phyloP scores from a whole-genome alignment of 2,888 invertebrate genomes.

The Rhingia rostrata region DNA sequence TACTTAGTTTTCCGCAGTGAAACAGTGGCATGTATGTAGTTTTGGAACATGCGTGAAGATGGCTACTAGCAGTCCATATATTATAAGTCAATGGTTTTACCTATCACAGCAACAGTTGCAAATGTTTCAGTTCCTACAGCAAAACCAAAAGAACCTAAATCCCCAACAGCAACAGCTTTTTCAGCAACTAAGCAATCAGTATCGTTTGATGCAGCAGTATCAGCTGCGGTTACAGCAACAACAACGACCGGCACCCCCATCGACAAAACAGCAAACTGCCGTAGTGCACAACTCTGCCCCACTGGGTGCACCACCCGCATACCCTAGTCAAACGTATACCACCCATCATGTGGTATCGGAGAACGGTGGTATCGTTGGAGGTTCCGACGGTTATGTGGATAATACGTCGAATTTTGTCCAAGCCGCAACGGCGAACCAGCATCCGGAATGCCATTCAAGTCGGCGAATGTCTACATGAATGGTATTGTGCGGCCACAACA shows the following conservation, averaged over 20 bases:
- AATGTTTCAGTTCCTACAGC: conserved; percentile 91
- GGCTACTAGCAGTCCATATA: too few species aligned
- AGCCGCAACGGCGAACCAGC: conserved; percentile 83
- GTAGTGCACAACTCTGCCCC: conserved; percentile 76
- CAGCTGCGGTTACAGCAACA: conserved; percentile 83
- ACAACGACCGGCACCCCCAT: conserved; percentile 77
- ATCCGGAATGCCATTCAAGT: conserved; percentile 84
- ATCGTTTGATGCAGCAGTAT: conserved; percentile 90
- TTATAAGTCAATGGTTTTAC: too few species aligned
- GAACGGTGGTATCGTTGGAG: conserved; percentile 79
- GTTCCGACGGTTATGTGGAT: conserved; percentile 83
- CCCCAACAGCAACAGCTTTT: conserved; percentile 91
- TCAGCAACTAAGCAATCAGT: conserved; percentile 92
- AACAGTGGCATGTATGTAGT: too few species aligned
- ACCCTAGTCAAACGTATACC: conserved; percentile 78
- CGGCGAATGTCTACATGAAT: conserved; percentile 80
- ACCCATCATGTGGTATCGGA: conserved; percentile 78
- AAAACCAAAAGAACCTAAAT: conserved; percentile 90
- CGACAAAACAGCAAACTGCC: conserved; percentile 59
- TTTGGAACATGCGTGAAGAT: too few species aligned
- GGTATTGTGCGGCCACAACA: conserved; percentile 61
- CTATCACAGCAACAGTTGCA: conserved; percentile 93
- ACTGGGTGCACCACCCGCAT: conserved; percentile 76
- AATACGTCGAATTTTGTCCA: conserved; percentile 79
- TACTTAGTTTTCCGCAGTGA: too few species aligned